A percentile compares a stretch with the other conserved stretches of the same genome.
Conservation (phyloP, 2,888 invertebrate species). For the Brachyopa scutellaris region DNA sequence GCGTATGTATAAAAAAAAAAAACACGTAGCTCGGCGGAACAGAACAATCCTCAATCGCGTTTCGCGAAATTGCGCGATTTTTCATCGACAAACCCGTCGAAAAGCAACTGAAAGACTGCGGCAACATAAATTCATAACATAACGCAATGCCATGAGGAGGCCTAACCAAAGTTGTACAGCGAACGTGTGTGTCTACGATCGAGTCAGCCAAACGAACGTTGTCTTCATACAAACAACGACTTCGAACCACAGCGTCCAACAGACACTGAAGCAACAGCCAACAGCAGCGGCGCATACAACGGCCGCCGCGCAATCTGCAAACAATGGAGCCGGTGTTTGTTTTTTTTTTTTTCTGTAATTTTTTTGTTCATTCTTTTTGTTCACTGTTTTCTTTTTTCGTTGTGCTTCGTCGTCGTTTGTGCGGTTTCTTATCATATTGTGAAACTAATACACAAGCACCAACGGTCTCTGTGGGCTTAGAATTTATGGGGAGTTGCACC, state of each 20-base stretch:
- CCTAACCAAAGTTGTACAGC: conserved; percentile 55
- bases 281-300: background rate
- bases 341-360: conserved; percentile 26
- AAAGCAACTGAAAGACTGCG: conserved; percentile 67
- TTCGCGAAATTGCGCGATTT: conserved; percentile 59
- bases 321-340: conserved; percentile 71
- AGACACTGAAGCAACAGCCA: conserved; percentile 21
- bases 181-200: conserved; percentile 39
- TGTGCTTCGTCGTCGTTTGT: background rate
- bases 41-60: conserved; percentile 27
- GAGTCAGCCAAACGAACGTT: conserved; percentile 58
- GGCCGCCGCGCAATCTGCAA: conserved; percentile 49
- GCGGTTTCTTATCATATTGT: conserved; percentile 19
- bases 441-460: conserved; percentile 34
- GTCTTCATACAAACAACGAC: conserved; percentile 42
- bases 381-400: conserved; percentile 34
- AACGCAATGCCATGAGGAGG: conserved; percentile 42
- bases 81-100: conserved; percentile 50
- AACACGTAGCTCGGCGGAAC: background rate
- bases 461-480: conserved; percentile 42
- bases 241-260: conserved; percentile 51
- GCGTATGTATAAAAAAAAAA: background rate
- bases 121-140: conserved; percentile 58
- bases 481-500: conserved; percentile 43
- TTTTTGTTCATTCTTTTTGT: conserved; percentile 19